Evolutionary conservation across 2,113 vertebrate species (phyloP).

Genomic region (Pantherophis guttatus): DNA sequence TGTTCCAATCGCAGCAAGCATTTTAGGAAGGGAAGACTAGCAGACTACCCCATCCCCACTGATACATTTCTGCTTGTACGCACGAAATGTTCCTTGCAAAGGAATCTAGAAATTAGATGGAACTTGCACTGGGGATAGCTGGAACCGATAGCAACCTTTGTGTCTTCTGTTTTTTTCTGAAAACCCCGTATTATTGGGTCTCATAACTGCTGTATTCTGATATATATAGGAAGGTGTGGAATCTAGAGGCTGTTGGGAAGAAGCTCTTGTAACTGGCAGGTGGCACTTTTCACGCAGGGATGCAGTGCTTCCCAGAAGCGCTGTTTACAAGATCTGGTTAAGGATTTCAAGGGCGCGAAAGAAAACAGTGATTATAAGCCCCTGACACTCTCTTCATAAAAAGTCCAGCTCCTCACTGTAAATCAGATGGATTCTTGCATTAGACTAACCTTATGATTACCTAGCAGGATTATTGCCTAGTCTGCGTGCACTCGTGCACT

Average conservation of each 20-base stretch:
- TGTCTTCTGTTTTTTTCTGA: not conserved
- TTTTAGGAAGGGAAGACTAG: not conserved
- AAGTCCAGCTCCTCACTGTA: constrained; percentile 12
- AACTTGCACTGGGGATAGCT: not conserved
- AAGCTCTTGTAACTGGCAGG: not conserved
- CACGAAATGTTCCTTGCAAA: not conserved
- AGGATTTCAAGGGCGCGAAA: constrained; percentile 11
- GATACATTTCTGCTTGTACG: not conserved
- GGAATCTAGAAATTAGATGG: not conserved
- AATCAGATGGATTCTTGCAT: constrained; percentile 37
- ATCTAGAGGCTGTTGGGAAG: not conserved
- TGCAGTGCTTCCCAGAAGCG: not conserved
- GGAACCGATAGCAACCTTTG: not conserved
- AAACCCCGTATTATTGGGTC: not conserved
- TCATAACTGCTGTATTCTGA: not conserved
- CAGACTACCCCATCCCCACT: not conserved
- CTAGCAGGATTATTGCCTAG: constrained; percentile 49
- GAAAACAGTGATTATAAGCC: constrained; percentile 25
- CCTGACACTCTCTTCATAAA: constrained; percentile 1
- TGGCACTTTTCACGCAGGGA: not conserved
- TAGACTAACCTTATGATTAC: constrained; percentile 53
- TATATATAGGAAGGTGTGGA: not conserved
- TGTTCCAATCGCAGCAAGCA: not conserved
- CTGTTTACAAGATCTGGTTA: constrained; percentile 31
- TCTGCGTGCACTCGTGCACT: not conserved